Conservation (phyloP, 2,113 vertebrate genomes). For the Ammodytes marinus region DNA sequence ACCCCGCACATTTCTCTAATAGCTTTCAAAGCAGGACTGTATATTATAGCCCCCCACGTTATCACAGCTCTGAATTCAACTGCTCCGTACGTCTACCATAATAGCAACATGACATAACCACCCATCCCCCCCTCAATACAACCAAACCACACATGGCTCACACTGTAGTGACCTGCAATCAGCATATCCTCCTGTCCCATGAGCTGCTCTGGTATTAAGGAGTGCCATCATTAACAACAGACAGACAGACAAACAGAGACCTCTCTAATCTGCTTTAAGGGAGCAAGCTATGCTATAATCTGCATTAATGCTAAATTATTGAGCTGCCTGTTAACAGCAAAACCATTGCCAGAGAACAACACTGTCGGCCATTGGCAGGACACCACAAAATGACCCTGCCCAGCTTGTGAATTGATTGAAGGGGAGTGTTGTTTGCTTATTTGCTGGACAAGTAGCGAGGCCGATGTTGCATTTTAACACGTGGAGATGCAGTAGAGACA, state of each 20-base stretch:
- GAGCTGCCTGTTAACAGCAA: constrained; percentile 58
- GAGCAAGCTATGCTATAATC: constrained; percentile 68
- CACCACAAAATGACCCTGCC: not conserved
- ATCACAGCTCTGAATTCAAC: not conserved
- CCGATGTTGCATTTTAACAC: not conserved
- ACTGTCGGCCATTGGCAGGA: constrained; percentile 6
- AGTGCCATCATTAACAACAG: constrained; percentile 51
- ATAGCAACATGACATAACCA: constrained; percentile 4
- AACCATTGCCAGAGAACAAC: constrained; percentile 30
- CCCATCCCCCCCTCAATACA: constrained; percentile 2
- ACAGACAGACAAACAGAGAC: constrained; percentile 44
- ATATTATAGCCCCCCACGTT: not conserved
- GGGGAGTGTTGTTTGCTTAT: not conserved
- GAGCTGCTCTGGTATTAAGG: constrained; percentile 39
- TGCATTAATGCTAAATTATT: constrained; percentile 77
- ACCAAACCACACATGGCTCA: constrained; percentile 1
- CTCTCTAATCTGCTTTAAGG: constrained; percentile 75
- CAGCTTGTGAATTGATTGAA: not conserved
- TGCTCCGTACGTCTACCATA: not conserved
- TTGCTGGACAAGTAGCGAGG: not conserved
- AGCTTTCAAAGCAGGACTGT: constrained; percentile 13
- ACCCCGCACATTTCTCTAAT: constrained; percentile 40
- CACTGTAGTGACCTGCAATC: constrained; percentile 29
- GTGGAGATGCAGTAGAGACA: not conserved
- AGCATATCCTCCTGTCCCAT: constrained; percentile 29